phyloP scores from a whole-genome alignment of 2,113 vertebrate species.

The Pterocles gutturalis region DNA sequence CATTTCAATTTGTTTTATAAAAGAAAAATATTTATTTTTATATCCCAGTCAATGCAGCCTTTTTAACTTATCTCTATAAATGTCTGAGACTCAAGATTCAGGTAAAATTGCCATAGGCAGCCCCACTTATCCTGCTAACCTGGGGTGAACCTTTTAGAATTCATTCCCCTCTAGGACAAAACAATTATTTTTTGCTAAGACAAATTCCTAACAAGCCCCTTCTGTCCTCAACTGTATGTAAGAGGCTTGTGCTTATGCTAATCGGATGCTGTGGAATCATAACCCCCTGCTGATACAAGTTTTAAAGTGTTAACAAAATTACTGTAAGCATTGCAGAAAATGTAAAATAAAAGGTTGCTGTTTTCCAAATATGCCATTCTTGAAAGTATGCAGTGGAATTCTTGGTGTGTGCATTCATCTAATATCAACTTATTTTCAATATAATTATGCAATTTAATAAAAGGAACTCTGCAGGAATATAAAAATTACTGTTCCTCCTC shows the following conservation, averaged over 20 bases:
- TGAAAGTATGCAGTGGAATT: background rate
- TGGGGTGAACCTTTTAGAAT: background rate
- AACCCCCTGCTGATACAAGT: conserved; percentile 33
- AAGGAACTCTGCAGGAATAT: conserved; percentile 4
- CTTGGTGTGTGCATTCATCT: background rate
- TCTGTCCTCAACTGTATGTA: background rate
- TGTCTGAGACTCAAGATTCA: background rate
- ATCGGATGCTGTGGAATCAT: conserved; percentile 10
- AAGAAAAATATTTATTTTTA: background rate
- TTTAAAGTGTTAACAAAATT: conserved; percentile 42
- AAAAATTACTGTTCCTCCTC: background rate
- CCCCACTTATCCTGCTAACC: background rate
- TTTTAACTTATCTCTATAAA: background rate
- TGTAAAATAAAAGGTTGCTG: background rate
- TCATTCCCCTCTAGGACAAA: background rate
- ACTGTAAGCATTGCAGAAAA: conserved; percentile 25
- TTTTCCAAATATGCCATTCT: conserved; percentile 22
- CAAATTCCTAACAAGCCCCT: conserved; percentile 4
- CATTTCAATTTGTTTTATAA: background rate
- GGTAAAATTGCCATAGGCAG: background rate
- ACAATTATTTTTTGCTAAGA: conserved; percentile 2
- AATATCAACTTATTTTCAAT: conserved; percentile 8
- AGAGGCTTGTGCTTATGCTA: background rate
- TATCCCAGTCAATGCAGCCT: background rate
- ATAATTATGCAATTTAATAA: conserved; percentile 44